Conservation (phyloP, 2,797 vertebrate species). For the Coreius guichenoti region DNA sequence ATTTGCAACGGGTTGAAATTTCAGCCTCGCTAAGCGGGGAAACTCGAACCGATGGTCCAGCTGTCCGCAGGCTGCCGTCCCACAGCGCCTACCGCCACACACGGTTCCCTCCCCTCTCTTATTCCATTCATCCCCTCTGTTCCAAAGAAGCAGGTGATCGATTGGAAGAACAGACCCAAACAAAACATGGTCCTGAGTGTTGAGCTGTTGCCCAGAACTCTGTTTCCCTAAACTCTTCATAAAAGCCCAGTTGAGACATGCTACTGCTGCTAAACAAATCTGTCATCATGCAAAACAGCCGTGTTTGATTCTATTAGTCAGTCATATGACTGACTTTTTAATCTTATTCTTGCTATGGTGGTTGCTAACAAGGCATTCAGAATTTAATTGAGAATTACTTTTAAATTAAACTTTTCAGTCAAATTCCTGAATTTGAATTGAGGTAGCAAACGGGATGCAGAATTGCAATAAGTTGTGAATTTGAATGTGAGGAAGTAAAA, state of each 20-base stretch:
- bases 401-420: neutral
- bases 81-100: conserved; percentile 58
- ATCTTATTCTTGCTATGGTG: neutral
- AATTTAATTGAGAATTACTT: neutral
- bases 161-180: conserved; percentile 74
- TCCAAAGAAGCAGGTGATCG: conserved; percentile 74
- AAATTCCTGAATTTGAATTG: neutral
- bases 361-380: neutral
- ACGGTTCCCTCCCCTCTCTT: conserved; percentile 57
- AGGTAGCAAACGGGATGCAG: neutral
- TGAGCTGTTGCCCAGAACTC: conserved; percentile 53
- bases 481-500: neutral
- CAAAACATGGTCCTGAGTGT: conserved; percentile 64
- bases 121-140: conserved; percentile 47
- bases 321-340: neutral
- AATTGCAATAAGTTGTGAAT: neutral
- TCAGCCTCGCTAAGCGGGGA: conserved; percentile 77
- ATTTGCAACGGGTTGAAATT: conserved; percentile 81
- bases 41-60: conserved; percentile 79
- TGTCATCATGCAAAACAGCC: conserved; percentile 56
- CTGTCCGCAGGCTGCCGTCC: conserved; percentile 70
- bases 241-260: conserved; percentile 66
- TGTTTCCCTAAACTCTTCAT: conserved; percentile 50
- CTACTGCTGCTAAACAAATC: conserved; percentile 69
- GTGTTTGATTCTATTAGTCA: conserved; percentile 18